These are phyloP conservation scores for Crocuta crocuta DNA, from an alignment of 2,113 vertebrate genomes.

Conservation along the genomic window DNA sequence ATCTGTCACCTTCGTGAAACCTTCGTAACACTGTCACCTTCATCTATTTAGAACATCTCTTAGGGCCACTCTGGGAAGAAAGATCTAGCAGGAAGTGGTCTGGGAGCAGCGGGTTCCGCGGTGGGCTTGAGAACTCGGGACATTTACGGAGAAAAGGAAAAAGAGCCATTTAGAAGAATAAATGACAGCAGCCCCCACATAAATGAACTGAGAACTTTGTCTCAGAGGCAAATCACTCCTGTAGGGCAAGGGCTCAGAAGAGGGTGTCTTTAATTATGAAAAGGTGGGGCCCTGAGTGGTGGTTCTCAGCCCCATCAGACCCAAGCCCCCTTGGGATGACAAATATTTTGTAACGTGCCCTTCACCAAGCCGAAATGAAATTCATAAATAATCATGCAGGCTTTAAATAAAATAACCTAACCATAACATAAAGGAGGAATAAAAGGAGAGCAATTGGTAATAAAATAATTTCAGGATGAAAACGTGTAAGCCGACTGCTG, in stretches of 20 bases:
- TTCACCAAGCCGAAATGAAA: not conserved
- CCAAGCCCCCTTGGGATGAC: not conserved
- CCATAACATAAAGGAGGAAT: not conserved
- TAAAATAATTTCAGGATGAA: not conserved
- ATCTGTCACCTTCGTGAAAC: no score
- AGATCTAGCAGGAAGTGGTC: not conserved
- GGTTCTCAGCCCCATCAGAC: not conserved
- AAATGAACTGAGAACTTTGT: not conserved
- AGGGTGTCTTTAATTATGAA: not conserved
- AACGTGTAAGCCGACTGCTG: rapidly evolving
- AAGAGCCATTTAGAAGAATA: not conserved
- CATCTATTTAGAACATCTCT: rapidly evolving
- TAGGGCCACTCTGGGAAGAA: not conserved
- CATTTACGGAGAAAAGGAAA: not conserved
- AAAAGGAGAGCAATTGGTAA: not conserved
- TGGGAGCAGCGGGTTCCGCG: not conserved
- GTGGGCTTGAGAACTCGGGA: not conserved
- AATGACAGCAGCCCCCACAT: not conserved
- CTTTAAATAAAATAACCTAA: not conserved
- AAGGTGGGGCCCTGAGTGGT: not conserved
- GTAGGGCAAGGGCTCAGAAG: not conserved
- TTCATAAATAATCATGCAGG: slow-evolving; percentile 2
- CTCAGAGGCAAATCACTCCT: not conserved
- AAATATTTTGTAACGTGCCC: not conserved
- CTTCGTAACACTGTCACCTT: not conserved